Base-by-base conservation (phyloP, 2,113 vertebrate genomes). In the Rattus rattus region DNA sequence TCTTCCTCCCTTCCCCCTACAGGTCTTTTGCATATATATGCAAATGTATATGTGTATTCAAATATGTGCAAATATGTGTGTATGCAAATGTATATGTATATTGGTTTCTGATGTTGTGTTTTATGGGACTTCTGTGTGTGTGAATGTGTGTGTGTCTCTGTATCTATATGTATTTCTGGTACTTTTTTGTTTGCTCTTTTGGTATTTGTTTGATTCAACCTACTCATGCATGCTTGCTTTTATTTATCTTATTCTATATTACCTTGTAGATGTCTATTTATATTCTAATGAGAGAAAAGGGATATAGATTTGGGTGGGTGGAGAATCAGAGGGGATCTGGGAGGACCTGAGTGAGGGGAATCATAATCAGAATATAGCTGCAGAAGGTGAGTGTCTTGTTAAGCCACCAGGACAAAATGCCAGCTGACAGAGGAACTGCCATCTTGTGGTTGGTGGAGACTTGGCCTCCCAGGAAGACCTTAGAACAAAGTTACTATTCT, bases 401-500 rank as follows among this genome's bases (percentile, higher is more conserved):
- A 39, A 80, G 54, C 13, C 47, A 9, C 30, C 14, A 26, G 30
- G 89, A 30, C 70, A 7, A 17, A 59, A 17, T 61, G 69, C 43
- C 61, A 86, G 56, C 36, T 28, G 81, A 63, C 22, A 3, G 54
- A n/a, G 59, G 54, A 81, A 2, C 54, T 61, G 59, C 24, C 56
- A 84, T 43, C 59, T 84, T 84, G 59, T 63, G 56, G 20, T 59
- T 59, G 77, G 33, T 33, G 49, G 69, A 61, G 84, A 12, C 28
- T 1, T 5, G 0, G 2, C 13, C 49, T 43, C 43, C 65, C 10
- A 5, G 22, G 28, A 47, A 19, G n/a, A 22, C 54, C 10, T 30
- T 24, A 26, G 47, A 3, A 30, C 22, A 28, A 47, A 7, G 8
- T 17, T 24, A 22, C 19, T 5, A 6, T 43, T 43, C 63, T 13